Evolutionary conservation across 2,113 vertebrate genomes (phyloP).

Genomic region (Triplophysa tibetana): DNA sequence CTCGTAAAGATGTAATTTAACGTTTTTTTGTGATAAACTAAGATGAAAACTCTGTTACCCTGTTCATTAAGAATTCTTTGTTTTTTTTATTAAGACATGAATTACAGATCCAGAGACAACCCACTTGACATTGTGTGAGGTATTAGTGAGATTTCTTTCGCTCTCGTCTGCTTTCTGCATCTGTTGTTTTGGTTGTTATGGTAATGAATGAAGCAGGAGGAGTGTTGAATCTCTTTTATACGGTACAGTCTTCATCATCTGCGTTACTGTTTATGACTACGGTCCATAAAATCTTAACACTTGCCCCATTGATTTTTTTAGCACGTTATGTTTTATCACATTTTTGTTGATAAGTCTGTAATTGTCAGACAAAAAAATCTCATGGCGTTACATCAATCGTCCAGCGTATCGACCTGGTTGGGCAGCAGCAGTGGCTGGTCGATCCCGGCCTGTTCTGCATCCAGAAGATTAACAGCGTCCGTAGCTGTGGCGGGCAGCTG

Average conservation of each 20-base stretch:
- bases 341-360: constrained; percentile 13
- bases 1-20: not conserved
- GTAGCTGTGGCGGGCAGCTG: constrained; percentile 63
- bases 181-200: constrained; percentile 52
- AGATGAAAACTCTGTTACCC: constrained; percentile 13
- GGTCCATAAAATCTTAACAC: constrained; percentile 28
- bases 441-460: constrained; percentile 56
- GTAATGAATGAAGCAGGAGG: constrained; percentile 44
- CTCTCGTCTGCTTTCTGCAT: constrained; percentile 45
- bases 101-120: constrained; percentile 33
- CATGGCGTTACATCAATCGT: constrained; percentile 62
- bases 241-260: constrained; percentile 23
- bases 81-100: constrained; percentile 37
- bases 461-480: constrained; percentile 71
- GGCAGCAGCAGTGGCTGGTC: constrained; percentile 70
- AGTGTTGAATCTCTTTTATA: constrained; percentile 37
- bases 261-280: constrained; percentile 17
- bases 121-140: constrained; percentile 47
- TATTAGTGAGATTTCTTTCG: constrained; percentile 47
- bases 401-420: constrained; percentile 73
- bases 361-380: not conserved
- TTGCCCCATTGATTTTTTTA: constrained; percentile 1
- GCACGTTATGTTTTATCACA: constrained; percentile 13
- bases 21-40: not conserved
- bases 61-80: not conserved